phyloP scores from a whole-genome alignment of 2,797 vertebrate genomes.

The Lacerta agilis region DNA sequence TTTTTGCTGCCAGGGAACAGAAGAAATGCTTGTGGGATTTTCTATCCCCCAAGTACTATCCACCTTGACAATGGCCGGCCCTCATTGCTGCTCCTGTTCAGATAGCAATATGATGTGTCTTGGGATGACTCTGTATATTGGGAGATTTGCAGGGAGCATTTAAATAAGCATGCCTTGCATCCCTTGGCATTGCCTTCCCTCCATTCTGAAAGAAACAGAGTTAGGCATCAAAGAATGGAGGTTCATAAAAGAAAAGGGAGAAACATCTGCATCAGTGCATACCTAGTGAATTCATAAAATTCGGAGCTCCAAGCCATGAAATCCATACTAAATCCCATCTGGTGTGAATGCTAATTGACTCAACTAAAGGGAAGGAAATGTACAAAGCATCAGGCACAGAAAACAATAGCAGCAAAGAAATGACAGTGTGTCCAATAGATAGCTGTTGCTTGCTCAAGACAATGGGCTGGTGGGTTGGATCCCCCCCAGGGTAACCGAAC shows the following conservation, averaged over 20 bases:
- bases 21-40: not conserved
- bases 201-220: slow-evolving; percentile 39
- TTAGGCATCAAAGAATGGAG: slow-evolving; percentile 45
- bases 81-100: not conserved
- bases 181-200: not conserved
- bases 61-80: not conserved
- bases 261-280: slow-evolving; percentile 38
- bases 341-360: slow-evolving; percentile 63
- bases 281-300: slow-evolving; percentile 48
- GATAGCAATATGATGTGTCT: not conserved
- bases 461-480: not conserved
- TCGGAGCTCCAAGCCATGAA: slow-evolving; percentile 60
- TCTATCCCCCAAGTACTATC: not conserved
- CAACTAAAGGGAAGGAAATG: slow-evolving; percentile 55
- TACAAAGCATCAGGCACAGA: slow-evolving; percentile 47
- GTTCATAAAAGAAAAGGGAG: slow-evolving; percentile 50
- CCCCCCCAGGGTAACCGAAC: not conserved
- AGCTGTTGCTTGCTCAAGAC: not conserved
- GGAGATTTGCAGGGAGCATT: not conserved
- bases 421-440: not conserved
- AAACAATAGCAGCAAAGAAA: slow-evolving; percentile 65
- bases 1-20: not conserved
- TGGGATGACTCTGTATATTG: not conserved
- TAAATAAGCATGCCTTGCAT: not conserved
- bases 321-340: slow-evolving; percentile 60